These are phyloP conservation scores for Myotis davidii DNA, from an alignment of 2,113 vertebrate species.

Conservation along the genomic window DNA sequence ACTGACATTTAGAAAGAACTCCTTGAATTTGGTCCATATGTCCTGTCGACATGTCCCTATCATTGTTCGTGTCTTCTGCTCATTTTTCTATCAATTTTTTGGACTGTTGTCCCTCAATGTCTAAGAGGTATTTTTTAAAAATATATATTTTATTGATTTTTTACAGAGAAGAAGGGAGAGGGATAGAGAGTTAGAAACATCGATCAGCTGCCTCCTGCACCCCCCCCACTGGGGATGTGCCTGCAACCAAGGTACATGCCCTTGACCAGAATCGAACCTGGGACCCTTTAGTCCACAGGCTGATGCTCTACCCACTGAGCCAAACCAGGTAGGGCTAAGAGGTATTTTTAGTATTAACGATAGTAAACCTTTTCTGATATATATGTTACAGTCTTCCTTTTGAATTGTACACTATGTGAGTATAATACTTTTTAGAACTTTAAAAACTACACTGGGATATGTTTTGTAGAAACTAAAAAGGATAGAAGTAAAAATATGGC, in stretches of 20 bases:
- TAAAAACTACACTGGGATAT: neutral
- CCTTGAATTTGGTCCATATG: neutral
- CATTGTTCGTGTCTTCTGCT: neutral
- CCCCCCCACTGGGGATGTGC: no score
- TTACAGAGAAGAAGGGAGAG: no score
- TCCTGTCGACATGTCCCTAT: neutral
- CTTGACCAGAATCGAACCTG: no score
- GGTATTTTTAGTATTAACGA: neutral
- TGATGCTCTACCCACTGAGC: no score
- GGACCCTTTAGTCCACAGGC: no score
- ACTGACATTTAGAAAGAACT: neutral
- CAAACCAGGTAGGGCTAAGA: no score
- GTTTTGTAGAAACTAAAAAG: neutral
- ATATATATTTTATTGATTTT: no score
- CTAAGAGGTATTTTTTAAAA: neutral
- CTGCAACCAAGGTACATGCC: no score
- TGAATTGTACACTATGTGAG: neutral
- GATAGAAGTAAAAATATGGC: neutral
- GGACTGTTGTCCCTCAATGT: neutral
- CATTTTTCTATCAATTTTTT: neutral
- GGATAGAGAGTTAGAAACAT: no score
- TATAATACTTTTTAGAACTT: neutral
- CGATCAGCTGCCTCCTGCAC: no score
- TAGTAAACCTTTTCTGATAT: neutral
- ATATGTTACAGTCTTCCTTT: constrained; percentile 6